Evolutionary conservation across 2,797 vertebrate species (phyloP).

Genomic region (Lemur catta): DNA sequence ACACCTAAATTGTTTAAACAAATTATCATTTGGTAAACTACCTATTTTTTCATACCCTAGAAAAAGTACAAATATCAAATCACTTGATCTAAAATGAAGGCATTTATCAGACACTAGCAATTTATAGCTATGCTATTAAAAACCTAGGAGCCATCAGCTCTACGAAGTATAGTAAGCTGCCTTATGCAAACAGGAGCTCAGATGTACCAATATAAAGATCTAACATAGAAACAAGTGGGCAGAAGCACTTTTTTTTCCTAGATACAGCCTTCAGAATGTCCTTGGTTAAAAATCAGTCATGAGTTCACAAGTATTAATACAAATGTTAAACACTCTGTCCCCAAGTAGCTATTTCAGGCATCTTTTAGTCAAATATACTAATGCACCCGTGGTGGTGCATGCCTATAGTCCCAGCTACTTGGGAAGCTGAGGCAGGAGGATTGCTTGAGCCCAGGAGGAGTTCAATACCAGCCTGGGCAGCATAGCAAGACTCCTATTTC

Average conservation of each 20-base stretch:
- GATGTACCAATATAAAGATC: not conserved
- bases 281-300: not conserved
- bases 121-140: not conserved
- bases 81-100: not conserved
- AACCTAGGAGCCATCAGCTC: not conserved
- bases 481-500: not conserved
- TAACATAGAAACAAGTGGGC: not conserved
- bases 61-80: not conserved
- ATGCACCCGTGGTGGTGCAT: not conserved
- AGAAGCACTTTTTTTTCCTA: not conserved
- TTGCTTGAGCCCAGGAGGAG: not conserved
- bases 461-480: not conserved
- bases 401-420: not conserved
- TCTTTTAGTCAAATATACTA: not conserved
- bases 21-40: not conserved
- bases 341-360: not conserved
- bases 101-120: not conserved
- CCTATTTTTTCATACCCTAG: not conserved
- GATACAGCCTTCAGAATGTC: not conserved
- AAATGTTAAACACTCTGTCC: not conserved
- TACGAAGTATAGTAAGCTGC: not conserved
- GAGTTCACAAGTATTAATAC: not conserved
- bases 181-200: not conserved
- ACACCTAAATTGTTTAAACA: constrained; percentile 83
- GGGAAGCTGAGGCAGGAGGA: not conserved